Evolutionary conservation across 1,140 invertebrate genomes (phyloP), one percentile per base, ranked within the genome.

Genomic region (Drosophila pachea): DNA sequence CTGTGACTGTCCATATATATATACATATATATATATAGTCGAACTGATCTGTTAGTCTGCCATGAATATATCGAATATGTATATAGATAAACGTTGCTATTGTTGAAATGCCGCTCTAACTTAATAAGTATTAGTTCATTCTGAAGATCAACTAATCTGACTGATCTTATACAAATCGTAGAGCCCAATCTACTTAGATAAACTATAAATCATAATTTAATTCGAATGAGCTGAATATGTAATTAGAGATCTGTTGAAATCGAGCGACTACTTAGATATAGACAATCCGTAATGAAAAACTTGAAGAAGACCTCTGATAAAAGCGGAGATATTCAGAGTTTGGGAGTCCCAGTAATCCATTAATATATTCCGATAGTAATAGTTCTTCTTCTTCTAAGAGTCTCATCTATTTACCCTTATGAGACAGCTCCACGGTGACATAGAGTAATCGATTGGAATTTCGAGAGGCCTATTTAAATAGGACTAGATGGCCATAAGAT

Each of bases 101-200:
- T 22, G 22, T 22, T 22, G 22, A n/a, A 47, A 31, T 16, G 49
- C 5, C 49, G 53, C 31, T 9, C 29, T 36, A 29, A 31, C 7
- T 31, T 67, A 45, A 52, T 42, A 12, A 36, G 16, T 67, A 31
- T 59, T 9, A 60, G 33, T 50, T 43, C 60, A 33, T 60, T 22
- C 36, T 38, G 14, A 50, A 43, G 31, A 49, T 48, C 53, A 32
- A 29, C 36, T 49, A n/a, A 42, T 12, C 16, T 29, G 4, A 33
- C 43, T 33, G 32, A 52, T 12, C 48, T 9, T 50, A 35, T 50
- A 50, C 31, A 35, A 50, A 50, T 35, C 35, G 5, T 50, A 50
- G 2, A 32, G 29, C 31, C 12, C 7, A 12, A 33, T 50, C 48
- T 33, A 12, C 7, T 33, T 33, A 7, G n/a, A 48, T 4, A 7